Base-by-base conservation (phyloP, 2,113 vertebrate species). In the Axis porcinus region DNA sequence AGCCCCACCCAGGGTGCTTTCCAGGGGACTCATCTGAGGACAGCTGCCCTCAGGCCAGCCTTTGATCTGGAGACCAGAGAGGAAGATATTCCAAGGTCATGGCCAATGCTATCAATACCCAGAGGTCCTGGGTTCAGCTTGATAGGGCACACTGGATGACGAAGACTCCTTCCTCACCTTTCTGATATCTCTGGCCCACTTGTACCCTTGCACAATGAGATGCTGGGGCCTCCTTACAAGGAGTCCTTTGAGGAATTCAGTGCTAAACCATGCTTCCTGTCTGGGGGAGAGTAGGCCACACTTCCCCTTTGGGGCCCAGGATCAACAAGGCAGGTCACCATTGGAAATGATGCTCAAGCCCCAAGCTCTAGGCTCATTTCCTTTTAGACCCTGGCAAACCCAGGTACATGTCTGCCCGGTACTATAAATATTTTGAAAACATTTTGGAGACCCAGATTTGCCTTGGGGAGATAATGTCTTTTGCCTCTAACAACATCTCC, bases 351-450 rank as follows among this genome's bases (percentile, higher is more conserved):
- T 3, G 23, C 25, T 33, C 36, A 16, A 13, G 7, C 6, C n/a
- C 40, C 23, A 27, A 28, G 36, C 47, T 36, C 47, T 21, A 55
- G 33, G 28, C 40, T 64, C 33, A 43, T 23, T 57, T 85, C 28
- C 82, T 82, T 52, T 57, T n/a, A 10, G 30, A 58, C 3, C 86
- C 36, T 54, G 27, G 67, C n/a, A 89, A 95, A 60, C 30, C 55
- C 55, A 58, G 25, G 25, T 30, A 23, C 52, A 17, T 40, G 25
- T 70, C 43, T 2, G 28, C 40, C 45, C 7, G 11, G 52, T 91
- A 84, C 85, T 62, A 94, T 6, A 33, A 40, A 52, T 70, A 83
- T 47, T 97, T 57, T 30, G 17, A 28, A 96, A 85, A 95, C 33
- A 45, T 74, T 52, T 52, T 50, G 54, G n/a, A 64, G 45, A 92